A percentile compares a stretch with the other conserved stretches of the same genome.
Evolutionary conservation across 2,888 invertebrate species (phyloP).

Genomic region (Himalopsyche tibetana): DNA sequence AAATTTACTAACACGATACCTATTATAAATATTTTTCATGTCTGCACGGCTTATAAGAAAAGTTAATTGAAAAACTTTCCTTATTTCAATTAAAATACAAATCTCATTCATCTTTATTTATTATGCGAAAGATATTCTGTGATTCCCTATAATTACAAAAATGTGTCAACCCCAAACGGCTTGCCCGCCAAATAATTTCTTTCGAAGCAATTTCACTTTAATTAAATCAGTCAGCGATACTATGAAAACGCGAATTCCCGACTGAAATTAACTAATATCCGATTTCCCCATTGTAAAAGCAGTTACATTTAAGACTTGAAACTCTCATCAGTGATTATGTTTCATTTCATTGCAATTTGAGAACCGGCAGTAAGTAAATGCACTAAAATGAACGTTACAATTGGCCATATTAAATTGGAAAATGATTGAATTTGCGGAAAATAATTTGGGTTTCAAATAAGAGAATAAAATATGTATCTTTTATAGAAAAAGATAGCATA

Average conservation of each 20-base stretch:
- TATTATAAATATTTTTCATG: not conserved
- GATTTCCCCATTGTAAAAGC: constrained; percentile 45
- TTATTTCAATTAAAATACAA: constrained; percentile 10
- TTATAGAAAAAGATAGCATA: too few species aligned
- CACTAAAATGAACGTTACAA: not conserved
- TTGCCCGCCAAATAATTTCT: constrained; percentile 50
- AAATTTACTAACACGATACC: not conserved
- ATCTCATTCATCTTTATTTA: constrained; percentile 29
- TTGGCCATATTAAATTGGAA: too few species aligned
- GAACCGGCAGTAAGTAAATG: constrained; percentile 15
- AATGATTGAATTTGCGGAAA: too few species aligned
- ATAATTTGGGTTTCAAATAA: too few species aligned
- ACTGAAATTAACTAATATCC: constrained; percentile 57
- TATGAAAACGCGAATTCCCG: constrained; percentile 47
- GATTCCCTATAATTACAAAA: constrained; percentile 58
- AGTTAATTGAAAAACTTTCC: constrained; percentile 8
- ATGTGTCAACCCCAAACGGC: constrained; percentile 57
- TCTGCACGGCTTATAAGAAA: not conserved
- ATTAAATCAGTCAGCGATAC: constrained; percentile 56
- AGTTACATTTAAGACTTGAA: constrained; percentile 56
- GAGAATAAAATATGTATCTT: too few species aligned
- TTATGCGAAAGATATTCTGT: constrained; percentile 22
- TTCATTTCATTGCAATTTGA: constrained; percentile 56
- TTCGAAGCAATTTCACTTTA: constrained; percentile 58
- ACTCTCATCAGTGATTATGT: constrained; percentile 54